Base-by-base conservation (phyloP, 1,140 invertebrate genomes). In the Bactericera cockerelli region DNA sequence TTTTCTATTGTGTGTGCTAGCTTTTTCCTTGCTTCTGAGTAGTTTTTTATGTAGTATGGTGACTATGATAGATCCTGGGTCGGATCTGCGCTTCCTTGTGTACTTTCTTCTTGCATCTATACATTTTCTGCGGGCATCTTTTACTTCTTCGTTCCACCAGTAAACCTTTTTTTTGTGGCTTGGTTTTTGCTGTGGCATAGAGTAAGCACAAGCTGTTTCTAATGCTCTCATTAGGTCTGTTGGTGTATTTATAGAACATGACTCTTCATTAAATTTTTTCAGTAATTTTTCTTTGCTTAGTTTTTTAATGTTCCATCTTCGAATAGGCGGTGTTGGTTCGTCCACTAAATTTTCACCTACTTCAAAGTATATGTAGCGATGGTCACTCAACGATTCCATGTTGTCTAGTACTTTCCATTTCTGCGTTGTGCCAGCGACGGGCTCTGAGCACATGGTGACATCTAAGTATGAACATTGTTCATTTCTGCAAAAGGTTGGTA, bases 151-250 rank as follows among this genome's bases (percentile, higher is more conserved):
- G n/a, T 49, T 49, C 42, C 42, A 49, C 42, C 42, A 49, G n/a
- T 58, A 33, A 31, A 22, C 56, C n/a, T 42, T 58, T 24, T 14
- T 59, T 16, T 16, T 28, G 55, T 28, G 8, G 36, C 59, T 33
- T 25, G 4, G n/a, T 49, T 49, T 49, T 22, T 19, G 6, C 3
- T 4, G 6, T 49, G n/a, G 42, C 42, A 49, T 49, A 4, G 42
- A 6, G 4, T 6, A 10, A 8, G 4, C 42, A n/a, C 42, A 49
- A n/a, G 42, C n/a, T 22, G 6, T 49, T 16, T 16, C 19, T 19
- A 22, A 6, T 6, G 22, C 3, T 16, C 8, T 22, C n/a, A 49
- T 49, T 16, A 49, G 42, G 42, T 49, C 42, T 31, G 4, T 13
- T 4, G 28, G 28, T 31, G 28, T 31, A 31, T 6, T 31, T 31